phyloP scores from a whole-genome alignment of 2,113 vertebrate genomes.

The Ceyx margarethae region DNA sequence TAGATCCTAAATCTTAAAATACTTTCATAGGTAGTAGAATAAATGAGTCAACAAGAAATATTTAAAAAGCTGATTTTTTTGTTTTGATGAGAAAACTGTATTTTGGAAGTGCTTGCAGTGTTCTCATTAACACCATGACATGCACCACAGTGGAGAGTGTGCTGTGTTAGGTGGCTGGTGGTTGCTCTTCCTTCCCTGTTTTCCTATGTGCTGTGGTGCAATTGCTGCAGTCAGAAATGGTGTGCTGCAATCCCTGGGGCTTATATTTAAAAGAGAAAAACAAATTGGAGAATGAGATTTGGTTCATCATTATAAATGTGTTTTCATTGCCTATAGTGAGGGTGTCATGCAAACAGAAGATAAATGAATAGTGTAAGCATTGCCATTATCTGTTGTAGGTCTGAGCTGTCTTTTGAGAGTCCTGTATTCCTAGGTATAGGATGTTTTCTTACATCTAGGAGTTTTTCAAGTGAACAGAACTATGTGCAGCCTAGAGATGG shows the following conservation, averaged over 20 bases:
- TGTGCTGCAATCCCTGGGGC: not conserved
- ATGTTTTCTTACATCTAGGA: not conserved
- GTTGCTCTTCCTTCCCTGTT: not conserved
- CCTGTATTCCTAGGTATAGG: not conserved
- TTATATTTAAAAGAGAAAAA: not conserved
- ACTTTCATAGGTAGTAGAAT: not conserved
- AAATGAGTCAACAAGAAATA: not conserved
- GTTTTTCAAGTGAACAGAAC: not conserved
- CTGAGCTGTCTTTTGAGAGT: not conserved
- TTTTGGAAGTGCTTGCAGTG: not conserved
- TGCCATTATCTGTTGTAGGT: not conserved
- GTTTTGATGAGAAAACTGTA: not conserved
- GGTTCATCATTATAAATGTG: not conserved
- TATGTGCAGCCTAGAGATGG: not conserved
- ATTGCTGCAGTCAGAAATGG: not conserved
- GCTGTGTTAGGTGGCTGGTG: accelerated
- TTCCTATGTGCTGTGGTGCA: not conserved
- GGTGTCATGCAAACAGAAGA: not conserved
- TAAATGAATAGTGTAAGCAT: not conserved
- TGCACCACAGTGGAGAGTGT: accelerated
- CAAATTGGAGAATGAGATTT: not conserved
- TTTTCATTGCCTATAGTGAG: not conserved
- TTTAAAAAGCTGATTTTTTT: not conserved
- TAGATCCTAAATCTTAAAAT: not conserved
- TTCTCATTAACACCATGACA: not conserved